Evolutionary conservation across 2,797 vertebrate species (phyloP), one percentile per base, ranked within the genome.

Genomic region (Etheostoma nigrum): DNA sequence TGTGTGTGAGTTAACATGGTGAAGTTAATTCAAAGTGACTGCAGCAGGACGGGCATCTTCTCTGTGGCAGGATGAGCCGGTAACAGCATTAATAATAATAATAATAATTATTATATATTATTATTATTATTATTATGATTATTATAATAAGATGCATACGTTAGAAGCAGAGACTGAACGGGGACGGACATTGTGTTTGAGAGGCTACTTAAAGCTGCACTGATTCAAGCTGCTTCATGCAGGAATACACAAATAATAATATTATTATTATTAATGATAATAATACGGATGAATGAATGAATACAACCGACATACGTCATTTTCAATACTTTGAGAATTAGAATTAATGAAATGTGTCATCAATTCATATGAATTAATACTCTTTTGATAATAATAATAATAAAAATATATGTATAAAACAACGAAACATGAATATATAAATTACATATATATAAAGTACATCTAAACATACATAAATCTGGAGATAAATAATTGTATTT

Each of bases 21-120:
- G 88, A 92, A 87, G 81, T 90, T 94, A 90, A 94, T 92, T 89
- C 78, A 86, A 82, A 84, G 87, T 88, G 92, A 92, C 91, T 88
- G 80, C 79, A 77, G 86, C 85, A 78, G 85, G 91, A 90, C 79
- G 83, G 83, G 62, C 84, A 83, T 84, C 64, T 76, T 88, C 72
- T 84, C 73, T 86, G 84, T 85, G 83, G 83, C 90, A 86, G 81
- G 76, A 84, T 78, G 87, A 89, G 79, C 81, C 83, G 81, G 88
- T 86, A 90, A 91, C 85, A 79, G 75, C 78, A 86, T 75, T 68
- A 88, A 86, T 81, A 92, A 85, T 70, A 89, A 91, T 75, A 88
- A 78, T 61, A 79, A 74, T 36, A 36, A 36, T 36, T 8, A 36
- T 36, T n/a, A n/a, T n/a, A n/a, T 4, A 27, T 27, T 27, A 36